phyloP scores from a whole-genome alignment of 1,140 invertebrate genomes.

The Trachelipus rathkii region DNA sequence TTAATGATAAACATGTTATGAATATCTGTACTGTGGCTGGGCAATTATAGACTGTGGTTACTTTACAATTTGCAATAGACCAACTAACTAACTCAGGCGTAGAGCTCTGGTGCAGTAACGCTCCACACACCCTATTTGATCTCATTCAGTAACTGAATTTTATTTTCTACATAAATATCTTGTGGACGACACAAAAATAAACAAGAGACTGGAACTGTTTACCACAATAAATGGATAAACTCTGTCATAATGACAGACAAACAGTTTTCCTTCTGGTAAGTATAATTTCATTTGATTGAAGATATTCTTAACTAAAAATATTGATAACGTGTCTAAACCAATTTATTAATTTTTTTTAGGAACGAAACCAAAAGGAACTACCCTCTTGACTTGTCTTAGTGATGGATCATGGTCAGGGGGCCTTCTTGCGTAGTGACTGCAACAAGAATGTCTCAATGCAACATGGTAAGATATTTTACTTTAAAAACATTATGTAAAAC shows the following conservation, averaged over 20 bases:
- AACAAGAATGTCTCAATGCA: conserved; percentile 73
- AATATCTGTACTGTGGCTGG: no score
- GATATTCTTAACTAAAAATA: neutral
- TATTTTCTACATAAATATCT: conserved; percentile 51
- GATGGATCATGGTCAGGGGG: conserved; percentile 51
- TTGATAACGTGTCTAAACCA: neutral
- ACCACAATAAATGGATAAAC: conserved; percentile 54
- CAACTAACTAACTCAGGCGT: no score
- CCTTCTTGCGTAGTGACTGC: conserved; percentile 60
- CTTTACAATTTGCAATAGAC: conserved; percentile 55
- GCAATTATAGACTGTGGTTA: conserved; percentile 59
- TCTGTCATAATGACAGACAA: conserved; percentile 53
- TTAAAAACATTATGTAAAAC: neutral
- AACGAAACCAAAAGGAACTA: conserved; percentile 43
- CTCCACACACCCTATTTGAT: no score
- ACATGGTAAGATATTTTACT: conserved; percentile 25
- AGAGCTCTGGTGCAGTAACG: no score
- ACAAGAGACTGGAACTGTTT: conserved; percentile 48
- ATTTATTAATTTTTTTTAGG: conserved; percentile 36
- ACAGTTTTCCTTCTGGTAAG: conserved; percentile 52
- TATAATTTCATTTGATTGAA: conserved; percentile 2
- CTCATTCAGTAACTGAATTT: no score
- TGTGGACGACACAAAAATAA: conserved; percentile 50
- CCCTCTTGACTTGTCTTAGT: conserved; percentile 49
- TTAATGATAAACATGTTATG: no score